A percentile compares a stretch with the other conserved stretches of the same genome.
These are phyloP conservation scores for Nylanderia fulva DNA, from an alignment of 1,140 invertebrate species.

Conservation along the genomic window DNA sequence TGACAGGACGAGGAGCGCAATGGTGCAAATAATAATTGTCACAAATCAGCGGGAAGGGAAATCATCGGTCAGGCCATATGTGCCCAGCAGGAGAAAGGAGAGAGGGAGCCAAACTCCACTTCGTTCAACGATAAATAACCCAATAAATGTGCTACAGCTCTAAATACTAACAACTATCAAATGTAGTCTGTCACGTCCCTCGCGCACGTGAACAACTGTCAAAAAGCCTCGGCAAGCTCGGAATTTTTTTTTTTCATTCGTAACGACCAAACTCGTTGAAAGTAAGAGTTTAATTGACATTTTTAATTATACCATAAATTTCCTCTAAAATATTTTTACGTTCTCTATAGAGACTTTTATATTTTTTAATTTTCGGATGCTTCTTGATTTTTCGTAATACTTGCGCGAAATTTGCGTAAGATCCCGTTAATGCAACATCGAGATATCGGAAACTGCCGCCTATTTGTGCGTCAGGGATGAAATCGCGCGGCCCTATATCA, in stretches of 20 bases:
- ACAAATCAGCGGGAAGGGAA: slow-evolving; percentile 75
- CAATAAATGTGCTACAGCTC: slow-evolving; percentile 73
- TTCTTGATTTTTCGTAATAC: background rate
- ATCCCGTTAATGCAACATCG: background rate
- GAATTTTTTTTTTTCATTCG: slow-evolving; percentile 4
- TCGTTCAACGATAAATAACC: slow-evolving; percentile 79
- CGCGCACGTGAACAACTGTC: slow-evolving; percentile 23
- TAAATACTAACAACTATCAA: slow-evolving; percentile 62
- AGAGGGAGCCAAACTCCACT: slow-evolving; percentile 74
- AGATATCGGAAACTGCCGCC: slow-evolving; percentile 12
- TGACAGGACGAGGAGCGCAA: slow-evolving; percentile 47
- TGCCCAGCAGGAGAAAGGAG: slow-evolving; percentile 78
- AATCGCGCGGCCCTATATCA: slow-evolving; percentile 45
- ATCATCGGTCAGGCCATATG: slow-evolving; percentile 82
- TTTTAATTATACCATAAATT: background rate
- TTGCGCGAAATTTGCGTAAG: background rate
- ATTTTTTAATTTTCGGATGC: background rate
- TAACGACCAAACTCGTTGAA: too few relatives aligned
- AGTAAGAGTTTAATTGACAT: too few relatives aligned
- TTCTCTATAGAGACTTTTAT: background rate
- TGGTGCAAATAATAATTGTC: slow-evolving; percentile 78
- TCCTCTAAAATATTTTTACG: background rate
- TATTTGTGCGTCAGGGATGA: slow-evolving; percentile 42
- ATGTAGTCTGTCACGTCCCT: slow-evolving; percentile 28
- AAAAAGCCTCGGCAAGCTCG: background rate